Evolutionary conservation across 2,113 vertebrate species (phyloP), one percentile per base, ranked within the genome.

Genomic region (Actenoides hombroni): DNA sequence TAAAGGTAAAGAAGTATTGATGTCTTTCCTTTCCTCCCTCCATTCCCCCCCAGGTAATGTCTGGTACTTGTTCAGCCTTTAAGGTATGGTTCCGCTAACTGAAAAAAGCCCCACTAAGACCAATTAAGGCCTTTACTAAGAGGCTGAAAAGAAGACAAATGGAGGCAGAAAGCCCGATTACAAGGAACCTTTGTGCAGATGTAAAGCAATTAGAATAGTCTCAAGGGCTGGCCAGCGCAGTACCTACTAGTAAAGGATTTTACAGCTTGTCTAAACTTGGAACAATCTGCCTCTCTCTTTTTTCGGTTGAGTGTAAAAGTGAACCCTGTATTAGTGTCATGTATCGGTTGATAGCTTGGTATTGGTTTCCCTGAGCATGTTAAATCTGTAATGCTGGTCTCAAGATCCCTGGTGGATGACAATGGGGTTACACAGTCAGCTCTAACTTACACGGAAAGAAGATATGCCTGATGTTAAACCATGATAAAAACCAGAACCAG

Each of bases 111-210:
- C 99, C 99, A 98, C 98, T 98, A 99, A 99, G 99, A 99, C 99
- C 99, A 99, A 99, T 99, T 99, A 99, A 99, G 98, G 99, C 98
- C 98, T 99, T 99, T 99, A 99, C 98, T 98, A 98, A 98, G 98
- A 99, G 98, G 98, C 98, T 99, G 98, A 98, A 98, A 99, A 99
- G 98, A 99, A 99, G 99, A 99, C 99, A 99, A 99, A 99, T 99
- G 98, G 99, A 99, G 98, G 98, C 98, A 99, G 98, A 99, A 98
- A 98, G 99, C 98, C 98, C 98, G 98, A 99, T 99, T 99, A 99
- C 99, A 99, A 99, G 98, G 99, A 99, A 99, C 99, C 99, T 99
- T 99, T 99, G 99, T 99, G 99, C 98, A 98, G 99, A 99, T 99
- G 99, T 99, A 99, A 99, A 99, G 99, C 99, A 99, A 99, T 99